Evolutionary conservation across 2,888 invertebrate species (phyloP), one percentile per base, ranked within the genome.

Genomic region (Phortica okadai): DNA sequence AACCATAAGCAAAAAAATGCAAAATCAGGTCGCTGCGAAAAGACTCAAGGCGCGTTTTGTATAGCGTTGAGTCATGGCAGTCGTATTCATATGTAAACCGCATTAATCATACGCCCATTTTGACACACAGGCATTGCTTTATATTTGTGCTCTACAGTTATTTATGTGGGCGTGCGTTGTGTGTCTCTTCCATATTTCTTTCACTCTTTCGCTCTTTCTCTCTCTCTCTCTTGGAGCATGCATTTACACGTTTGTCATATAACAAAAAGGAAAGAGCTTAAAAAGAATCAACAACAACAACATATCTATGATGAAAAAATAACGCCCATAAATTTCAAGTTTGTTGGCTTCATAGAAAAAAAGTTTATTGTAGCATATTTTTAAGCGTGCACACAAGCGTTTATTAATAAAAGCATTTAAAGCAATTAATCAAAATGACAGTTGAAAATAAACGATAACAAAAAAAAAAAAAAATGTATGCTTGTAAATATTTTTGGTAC

Each of bases 81-180:
- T 84, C 87, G 86, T 78, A 82, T 82, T 88, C 87, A 83, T 87
- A 86, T 88, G 85, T 88, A 87, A 86, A 87, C 86, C 86, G 88
- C 86, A 88, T 86, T 86, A 86, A 86, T 86, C 86, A 86, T 86
- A 88, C 86, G 88, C 86, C 86, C 86, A 88, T 88, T 86, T 86
- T 87, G 87, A 72, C 70, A 72, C 54, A 33, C 62, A 16, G 10
- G 21, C 25, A 1, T 62, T 62, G 33, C 33, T 33, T 33, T 33
- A 5, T 1, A 33, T 33, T 33, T 33, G 33, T 33, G 33, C 33
- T 33, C 4, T 33, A 33, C 33, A 33, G 33, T 33, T 33, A 33
- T 33, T 33, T 33, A 33, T 33, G 33, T 33, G 33, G 33, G 33
- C 33, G 33, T 33, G 33, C 33, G 33, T 33, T 33, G 33, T 33